Percentiles rank a stretch among this genome's conserved stretches.
phyloP scores from a whole-genome alignment of 1,140 invertebrate species.

The Aphelinus atriplicis region DNA sequence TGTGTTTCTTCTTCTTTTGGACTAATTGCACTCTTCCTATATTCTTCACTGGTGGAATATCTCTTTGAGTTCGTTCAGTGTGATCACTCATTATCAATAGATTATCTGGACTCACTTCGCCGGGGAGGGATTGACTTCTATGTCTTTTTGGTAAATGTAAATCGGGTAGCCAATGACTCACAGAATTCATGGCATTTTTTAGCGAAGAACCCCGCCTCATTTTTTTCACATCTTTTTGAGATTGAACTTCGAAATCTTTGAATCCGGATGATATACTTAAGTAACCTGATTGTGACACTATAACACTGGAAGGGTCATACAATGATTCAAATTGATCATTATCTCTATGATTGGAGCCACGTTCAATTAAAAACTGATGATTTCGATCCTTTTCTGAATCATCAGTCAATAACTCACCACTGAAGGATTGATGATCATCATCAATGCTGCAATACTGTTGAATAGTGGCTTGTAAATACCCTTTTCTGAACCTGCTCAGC shows the following conservation, averaged over 20 bases:
- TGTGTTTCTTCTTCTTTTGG: slow-evolving; percentile 80
- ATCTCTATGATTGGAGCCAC: slow-evolving; percentile 45
- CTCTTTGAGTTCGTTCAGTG: slow-evolving; percentile 47
- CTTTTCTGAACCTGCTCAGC: too few species aligned
- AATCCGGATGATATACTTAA: slow-evolving; percentile 78
- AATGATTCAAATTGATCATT: slow-evolving; percentile 65
- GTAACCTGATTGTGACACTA: slow-evolving; percentile 85
- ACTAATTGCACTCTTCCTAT: slow-evolving; percentile 47
- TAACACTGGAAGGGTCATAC: slow-evolving; percentile 69
- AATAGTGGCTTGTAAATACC: too few species aligned
- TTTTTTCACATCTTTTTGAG: slow-evolving; percentile 71
- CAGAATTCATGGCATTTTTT: slow-evolving; percentile 82
- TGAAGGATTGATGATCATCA: too few species aligned
- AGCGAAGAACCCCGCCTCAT: slow-evolving; percentile 75
- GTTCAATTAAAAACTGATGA: not conserved
- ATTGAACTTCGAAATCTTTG: slow-evolving; percentile 69
- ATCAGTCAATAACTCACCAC: too few species aligned
- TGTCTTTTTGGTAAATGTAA: slow-evolving; percentile 80
- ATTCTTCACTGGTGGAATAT: too few species aligned
- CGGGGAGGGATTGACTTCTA: slow-evolving; percentile 82
- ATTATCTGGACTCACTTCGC: slow-evolving; percentile 69
- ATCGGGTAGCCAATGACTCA: slow-evolving; percentile 84
- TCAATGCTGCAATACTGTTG: too few species aligned
- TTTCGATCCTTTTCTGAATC: not conserved
- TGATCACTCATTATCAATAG: slow-evolving; percentile 44